phyloP scores from a whole-genome alignment of 1,140 invertebrate genomes.

The Hylyphantes graminicola region DNA sequence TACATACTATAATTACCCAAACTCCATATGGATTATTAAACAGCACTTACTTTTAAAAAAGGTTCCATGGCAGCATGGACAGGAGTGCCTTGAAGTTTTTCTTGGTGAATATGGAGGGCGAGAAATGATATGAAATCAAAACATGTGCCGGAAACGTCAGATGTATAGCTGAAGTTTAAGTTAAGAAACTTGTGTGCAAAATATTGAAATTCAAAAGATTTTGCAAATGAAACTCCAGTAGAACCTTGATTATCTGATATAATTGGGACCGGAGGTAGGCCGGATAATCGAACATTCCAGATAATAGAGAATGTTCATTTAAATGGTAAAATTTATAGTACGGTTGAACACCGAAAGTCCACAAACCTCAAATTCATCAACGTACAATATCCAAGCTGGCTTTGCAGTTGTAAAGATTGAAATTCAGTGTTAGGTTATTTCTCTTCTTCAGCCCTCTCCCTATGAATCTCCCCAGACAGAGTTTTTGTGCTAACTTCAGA shows the following conservation, averaged over 20 bases:
- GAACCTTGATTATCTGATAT: too few relatives aligned
- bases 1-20: too few relatives aligned
- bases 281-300: too few relatives aligned
- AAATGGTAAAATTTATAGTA: too few relatives aligned
- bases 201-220: background rate
- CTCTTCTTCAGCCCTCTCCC: too few relatives aligned
- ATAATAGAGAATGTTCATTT: too few relatives aligned
- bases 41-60: conserved; percentile 74
- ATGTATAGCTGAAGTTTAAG: conserved; percentile 70
- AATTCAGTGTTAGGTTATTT: too few relatives aligned
- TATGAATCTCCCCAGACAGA: too few relatives aligned
- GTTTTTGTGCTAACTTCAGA: too few relatives aligned
- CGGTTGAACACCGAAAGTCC: background rate
- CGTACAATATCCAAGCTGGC: background rate
- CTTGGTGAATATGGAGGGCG: conserved; percentile 69
- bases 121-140: conserved; percentile 76
- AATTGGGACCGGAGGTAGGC: too few relatives aligned
- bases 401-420: too few relatives aligned
- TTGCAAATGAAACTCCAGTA: background rate
- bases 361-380: too few relatives aligned
- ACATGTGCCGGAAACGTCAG: conserved; percentile 75
- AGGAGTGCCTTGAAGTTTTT: conserved; percentile 66
- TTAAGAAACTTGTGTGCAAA: conserved; percentile 1
- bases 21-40: background rate
- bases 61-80: conserved; percentile 73